phyloP scores from a whole-genome alignment of 35 echinoderm and acorn worm species.

The Heliocidaris erythrogramma region DNA sequence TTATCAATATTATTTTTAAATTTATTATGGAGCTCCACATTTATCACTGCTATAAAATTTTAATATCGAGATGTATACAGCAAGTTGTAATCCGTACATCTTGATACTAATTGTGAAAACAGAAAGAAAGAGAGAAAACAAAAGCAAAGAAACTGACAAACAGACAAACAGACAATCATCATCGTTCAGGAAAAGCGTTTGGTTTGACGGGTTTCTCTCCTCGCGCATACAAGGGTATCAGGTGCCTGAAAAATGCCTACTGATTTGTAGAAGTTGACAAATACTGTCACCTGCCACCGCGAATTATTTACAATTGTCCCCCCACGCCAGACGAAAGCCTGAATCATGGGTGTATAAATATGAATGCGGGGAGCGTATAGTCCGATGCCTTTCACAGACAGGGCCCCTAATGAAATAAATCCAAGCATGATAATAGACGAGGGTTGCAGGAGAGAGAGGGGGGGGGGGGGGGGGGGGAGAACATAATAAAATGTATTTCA shows the following conservation, averaged over 20 bases:
- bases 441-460: neutral
- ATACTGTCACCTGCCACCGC: neutral
- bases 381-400: neutral
- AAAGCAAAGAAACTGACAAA: no score
- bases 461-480: no score
- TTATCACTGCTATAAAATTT: no score
- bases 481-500: no score
- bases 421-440: neutral
- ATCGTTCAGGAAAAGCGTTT: no score
- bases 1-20: no score
- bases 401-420: conserved; percentile 4
- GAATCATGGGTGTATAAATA: neutral
- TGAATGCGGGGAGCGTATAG: neutral
- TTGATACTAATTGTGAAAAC: no score
- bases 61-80: no score
- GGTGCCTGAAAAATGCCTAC: neutral
- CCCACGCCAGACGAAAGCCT: conserved; percentile 5
- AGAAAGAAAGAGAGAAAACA: no score
- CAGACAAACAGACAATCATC: no score
- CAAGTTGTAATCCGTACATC: no score
- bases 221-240: neutral
- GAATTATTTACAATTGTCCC: neutral
- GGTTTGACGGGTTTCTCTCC: neutral
- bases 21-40: no score
- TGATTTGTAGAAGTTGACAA: neutral